Base-by-base conservation (phyloP, 2,797 vertebrate species). In the Paratrypauchen microcephalus region DNA sequence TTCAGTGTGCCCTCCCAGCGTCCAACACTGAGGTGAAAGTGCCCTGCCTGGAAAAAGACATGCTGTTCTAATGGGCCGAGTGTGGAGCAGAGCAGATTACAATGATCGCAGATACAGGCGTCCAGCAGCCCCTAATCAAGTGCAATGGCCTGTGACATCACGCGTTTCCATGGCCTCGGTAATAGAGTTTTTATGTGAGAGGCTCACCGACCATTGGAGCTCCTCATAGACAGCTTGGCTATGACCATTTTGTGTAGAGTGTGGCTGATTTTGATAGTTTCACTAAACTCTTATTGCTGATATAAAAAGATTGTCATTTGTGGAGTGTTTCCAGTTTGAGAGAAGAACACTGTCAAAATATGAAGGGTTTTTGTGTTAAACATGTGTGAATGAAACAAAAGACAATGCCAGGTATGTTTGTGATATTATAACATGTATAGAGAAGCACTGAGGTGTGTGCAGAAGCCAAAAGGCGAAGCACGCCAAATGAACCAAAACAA, bases 161-260 rank as follows among this genome's bases (percentile, higher is more conserved):
- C 69, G 70, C 65, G 59, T 76, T 65, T 39, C 50, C 61, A 54
- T 62, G 39, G 69, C 15, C 11, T 6, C 61, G 71, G 71, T 63
- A 80, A 81, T 82, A 55, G 75, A 73, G 18, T 71, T 80, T 84
- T 74, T 75, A 83, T 76, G 77, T 81, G 64, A 72, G 86, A 78
- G 71, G 61, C 69, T 68, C 67, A 30, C 21, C 28, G 21, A 69
- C 57, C 74, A 65, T 2, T 63, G 21, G 59, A 64, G 76, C 59
- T 66, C 77, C 76, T 76, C 69, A 76, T 48, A 58, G 58, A 68
- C 21, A 54, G 45, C 4, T 59, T 57, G 47, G 65, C 58, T 23
- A 26, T 74, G 79, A 70, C 71, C 73, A 39, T 24, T 32, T 59
- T 50, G 36, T 50, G n/a, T 3, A 8, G 61, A 47, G 18, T 7